Evolutionary conservation across 1,140 invertebrate genomes (phyloP).

Genomic region (Penaeus chinensis): DNA sequence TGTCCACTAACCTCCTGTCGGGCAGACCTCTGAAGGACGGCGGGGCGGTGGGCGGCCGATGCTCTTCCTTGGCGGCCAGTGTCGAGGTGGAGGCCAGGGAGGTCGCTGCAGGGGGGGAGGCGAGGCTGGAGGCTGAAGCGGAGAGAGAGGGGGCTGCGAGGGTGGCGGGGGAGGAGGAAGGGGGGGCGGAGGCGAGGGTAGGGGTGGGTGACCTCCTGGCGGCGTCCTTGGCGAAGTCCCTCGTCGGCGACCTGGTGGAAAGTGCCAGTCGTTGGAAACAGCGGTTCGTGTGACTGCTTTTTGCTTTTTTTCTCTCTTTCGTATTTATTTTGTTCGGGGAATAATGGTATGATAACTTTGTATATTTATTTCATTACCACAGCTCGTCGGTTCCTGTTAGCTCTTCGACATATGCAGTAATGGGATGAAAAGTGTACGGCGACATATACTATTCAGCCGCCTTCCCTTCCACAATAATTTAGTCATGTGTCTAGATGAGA

Average conservation of each 20-base stretch:
- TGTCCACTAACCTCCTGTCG: slow-evolving; percentile 15
- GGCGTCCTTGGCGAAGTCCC: slow-evolving; percentile 5
- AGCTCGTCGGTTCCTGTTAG: too few relatives aligned
- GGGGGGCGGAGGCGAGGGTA: neutral
- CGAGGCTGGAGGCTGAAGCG: neutral
- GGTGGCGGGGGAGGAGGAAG: neutral
- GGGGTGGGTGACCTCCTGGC: neutral
- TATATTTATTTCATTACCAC: too few relatives aligned
- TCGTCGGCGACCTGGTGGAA: slow-evolving; percentile 13
- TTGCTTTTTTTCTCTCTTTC: too few relatives aligned
- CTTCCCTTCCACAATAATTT: too few relatives aligned
- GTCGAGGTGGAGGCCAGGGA: neutral
- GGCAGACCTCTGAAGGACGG: slow-evolving; percentile 4
- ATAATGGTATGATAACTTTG: neutral
- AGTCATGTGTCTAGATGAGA: neutral
- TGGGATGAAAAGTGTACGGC: too few relatives aligned
- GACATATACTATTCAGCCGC: too few relatives aligned
- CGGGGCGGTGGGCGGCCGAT: neutral
- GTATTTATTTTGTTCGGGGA: neutral
- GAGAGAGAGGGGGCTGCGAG: neutral
- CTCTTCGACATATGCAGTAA: too few relatives aligned
- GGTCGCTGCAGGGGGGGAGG: neutral
- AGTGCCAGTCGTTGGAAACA: neutral
- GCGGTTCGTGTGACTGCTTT: neutral
- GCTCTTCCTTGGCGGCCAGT: neutral